Base-by-base conservation (phyloP, 2,888 invertebrate genomes). In the Troides helena region DNA sequence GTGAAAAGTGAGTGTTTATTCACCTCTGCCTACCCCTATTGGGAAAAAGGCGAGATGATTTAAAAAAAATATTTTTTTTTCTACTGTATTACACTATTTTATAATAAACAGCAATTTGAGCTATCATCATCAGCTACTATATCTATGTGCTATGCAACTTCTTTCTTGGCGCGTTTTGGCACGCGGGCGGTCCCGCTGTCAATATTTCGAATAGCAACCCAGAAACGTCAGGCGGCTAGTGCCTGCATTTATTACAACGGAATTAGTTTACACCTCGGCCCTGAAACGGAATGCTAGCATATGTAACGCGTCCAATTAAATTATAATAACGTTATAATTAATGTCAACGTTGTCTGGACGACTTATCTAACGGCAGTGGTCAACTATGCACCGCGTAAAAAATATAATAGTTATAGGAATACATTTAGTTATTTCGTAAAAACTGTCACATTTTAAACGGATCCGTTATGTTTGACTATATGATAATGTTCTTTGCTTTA, bases 141-240 rank as follows among this genome's bases (percentile, higher is more conserved):
- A 21, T 50, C 23, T 30, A 57, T 25, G 56, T 14, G 36, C 43
- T 65, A 65, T 36, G 65, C 61, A 65, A 36, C 21, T 68, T 65
- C 65, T 59, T 73, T 77, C 65, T 59, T 73, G 76, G 78, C 77
- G 81, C 80, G 81, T 86, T 82, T 89, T 90, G 90, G 90, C 90
- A 90, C 87, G 59, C 70, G 39, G 59, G 59, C 70, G 39, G 59
- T 30, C 50, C 80, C 80, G 76, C 76, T 85, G 86, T 89, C 90
- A 90, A 90, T 91, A 88, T 87, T 88, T 87, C 87, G 86, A 88
- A 86, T 86, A 86, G 85, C 86, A 88, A 84, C 88, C 86, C 82
- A 89, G 89, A 89, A 87, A 88, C 82, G 90, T 90, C 89, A 86
- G 39, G 82, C 85, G 86, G 82, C 83, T 79, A 80, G 84, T 77